phyloP scores from a whole-genome alignment of 2,113 vertebrate species.

The Symphodus melops region DNA sequence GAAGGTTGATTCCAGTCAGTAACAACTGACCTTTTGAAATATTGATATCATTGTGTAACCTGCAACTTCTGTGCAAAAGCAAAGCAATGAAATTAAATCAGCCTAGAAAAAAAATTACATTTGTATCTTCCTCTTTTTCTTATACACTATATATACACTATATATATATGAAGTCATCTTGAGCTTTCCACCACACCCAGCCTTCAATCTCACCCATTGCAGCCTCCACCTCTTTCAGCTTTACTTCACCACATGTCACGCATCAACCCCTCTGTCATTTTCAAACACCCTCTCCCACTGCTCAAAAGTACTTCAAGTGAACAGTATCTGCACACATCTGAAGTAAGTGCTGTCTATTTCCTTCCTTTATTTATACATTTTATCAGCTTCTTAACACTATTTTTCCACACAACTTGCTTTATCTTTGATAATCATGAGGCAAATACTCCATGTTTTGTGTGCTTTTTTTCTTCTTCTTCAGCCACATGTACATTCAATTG shows the following conservation, averaged over 20 bases:
- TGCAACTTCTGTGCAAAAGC: too few species aligned
- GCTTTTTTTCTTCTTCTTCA: neutral
- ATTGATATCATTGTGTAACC: too few species aligned
- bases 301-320: neutral
- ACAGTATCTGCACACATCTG: neutral
- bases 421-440: neutral
- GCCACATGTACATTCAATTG: neutral
- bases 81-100: neutral
- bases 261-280: slow-evolving; percentile 13
- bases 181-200: slow-evolving; percentile 22
- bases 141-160: too few species aligned
- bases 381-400: neutral
- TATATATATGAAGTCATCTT: slow-evolving; percentile 12
- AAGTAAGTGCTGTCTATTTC: slow-evolving; percentile 37
- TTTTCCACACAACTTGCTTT: neutral
- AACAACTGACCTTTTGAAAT: too few species aligned
- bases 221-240: slow-evolving; percentile 25
- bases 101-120: neutral
- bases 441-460: neutral
- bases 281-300: neutral
- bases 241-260: slow-evolving; percentile 12
- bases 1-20: too few species aligned
- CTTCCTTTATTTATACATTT: neutral
- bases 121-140: slow-evolving; percentile 46
- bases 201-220: slow-evolving; percentile 7